phyloP scores from a whole-genome alignment of 2,113 vertebrate genomes.

The Periophthalmus modestus region DNA sequence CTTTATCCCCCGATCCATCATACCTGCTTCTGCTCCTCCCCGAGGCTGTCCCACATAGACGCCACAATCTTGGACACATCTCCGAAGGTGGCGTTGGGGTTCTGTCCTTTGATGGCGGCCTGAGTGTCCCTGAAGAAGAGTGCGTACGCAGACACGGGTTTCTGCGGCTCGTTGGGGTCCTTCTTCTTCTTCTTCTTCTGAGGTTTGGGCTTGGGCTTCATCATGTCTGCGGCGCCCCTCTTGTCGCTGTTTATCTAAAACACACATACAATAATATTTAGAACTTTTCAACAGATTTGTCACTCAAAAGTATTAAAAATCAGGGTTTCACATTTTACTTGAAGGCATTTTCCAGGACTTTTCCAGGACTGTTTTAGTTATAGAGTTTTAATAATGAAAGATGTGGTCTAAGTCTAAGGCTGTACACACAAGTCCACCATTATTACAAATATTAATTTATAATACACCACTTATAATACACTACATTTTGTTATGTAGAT shows the following conservation, averaged over 20 bases:
- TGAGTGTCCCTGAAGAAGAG: constrained; percentile 97
- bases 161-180: constrained; percentile 87
- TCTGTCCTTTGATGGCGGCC: constrained; percentile 94
- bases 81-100: constrained; percentile 93
- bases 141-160: constrained; percentile 92
- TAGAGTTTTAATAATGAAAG: too few relatives aligned
- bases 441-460: too few relatives aligned
- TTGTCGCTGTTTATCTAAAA: constrained; percentile 83
- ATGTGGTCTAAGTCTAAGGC: too few relatives aligned
- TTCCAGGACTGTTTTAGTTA: too few relatives aligned
- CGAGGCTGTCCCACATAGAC: constrained; percentile 96
- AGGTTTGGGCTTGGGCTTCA: constrained; percentile 92
- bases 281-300: not conserved
- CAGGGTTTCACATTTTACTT: too few relatives aligned
- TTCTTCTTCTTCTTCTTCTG: constrained; percentile 99
- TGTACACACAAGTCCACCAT: too few relatives aligned
- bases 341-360: too few relatives aligned
- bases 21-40: constrained; percentile 96
- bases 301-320: too few relatives aligned
- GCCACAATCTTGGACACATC: constrained; percentile 96
- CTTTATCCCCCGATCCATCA: not conserved
- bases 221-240: constrained; percentile 83
- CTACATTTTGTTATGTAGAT: too few relatives aligned
- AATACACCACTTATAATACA: too few relatives aligned
- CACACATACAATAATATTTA: not conserved